Base-by-base conservation (phyloP, 1,140 invertebrate genomes). In the Plectrocnemia conspersa region DNA sequence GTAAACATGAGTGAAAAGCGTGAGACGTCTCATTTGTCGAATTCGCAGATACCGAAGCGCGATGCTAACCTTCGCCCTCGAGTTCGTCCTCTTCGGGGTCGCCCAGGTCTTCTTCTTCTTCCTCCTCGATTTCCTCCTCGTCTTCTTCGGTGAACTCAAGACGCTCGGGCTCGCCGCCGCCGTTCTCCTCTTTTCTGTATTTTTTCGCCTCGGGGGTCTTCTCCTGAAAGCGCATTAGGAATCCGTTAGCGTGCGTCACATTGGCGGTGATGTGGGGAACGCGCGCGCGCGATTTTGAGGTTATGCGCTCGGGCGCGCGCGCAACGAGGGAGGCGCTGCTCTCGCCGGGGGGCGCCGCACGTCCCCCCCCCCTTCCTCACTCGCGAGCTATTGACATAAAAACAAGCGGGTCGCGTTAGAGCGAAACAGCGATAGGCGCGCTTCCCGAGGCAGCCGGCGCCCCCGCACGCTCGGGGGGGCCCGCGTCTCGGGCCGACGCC, bases 121-220 rank as follows among this genome's bases (percentile, higher is more conserved):
- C 82, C 15, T 82, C 84, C 47, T 77, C 76, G 9, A 69, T 77
- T 35, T 74, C 68, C 61, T 79, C 76, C 41, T 81, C 78, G 22
- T 80, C 78, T 40, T 79, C 78, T 11, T 78, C 75, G 5, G 71
- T 70, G 25, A 74, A 79, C 3, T 66, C 73, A 38, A 66, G 69
- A 45, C 69, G 73, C 54, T 78, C 74, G 15, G 79, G 77, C 10
- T 80, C 74, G 9, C 77, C 77, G 21, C 78, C 81, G 15, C 84
- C 83, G 64, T 86, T 85, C 63, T 86, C 83, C 65, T 86, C 84
- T 68, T 86, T 88, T 73, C 84, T 85, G 65, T 81, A 79, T 76
- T 86, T 88, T 75, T 88, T 88, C 36, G 80, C 79, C 35, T 86
- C 84, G 16, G 85, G 82, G 48, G 72, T 77, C 73, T 86, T 86